phyloP scores from a whole-genome alignment of 1,140 invertebrate genomes.

The Drosophila tristis region DNA sequence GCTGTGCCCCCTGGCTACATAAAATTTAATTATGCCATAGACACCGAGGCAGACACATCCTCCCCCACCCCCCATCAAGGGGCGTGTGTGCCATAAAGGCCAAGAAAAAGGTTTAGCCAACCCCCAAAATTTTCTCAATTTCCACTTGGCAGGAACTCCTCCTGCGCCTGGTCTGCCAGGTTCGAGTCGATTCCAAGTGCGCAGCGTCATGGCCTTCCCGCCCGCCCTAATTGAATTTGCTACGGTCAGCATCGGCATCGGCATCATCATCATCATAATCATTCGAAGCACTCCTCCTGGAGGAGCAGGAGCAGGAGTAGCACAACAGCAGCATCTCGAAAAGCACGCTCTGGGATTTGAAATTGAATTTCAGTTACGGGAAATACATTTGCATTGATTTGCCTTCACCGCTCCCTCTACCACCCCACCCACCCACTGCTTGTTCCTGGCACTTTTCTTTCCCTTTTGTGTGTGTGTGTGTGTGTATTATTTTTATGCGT shows the following conservation, averaged over 20 bases:
- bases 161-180: no score
- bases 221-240: constrained; percentile 79
- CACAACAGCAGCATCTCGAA: no score
- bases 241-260: constrained; percentile 69
- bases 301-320: neutral
- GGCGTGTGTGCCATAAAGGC: constrained; percentile 55
- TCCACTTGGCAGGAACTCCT: neutral
- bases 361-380: constrained; percentile 78
- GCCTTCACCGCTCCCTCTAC: constrained; percentile 25
- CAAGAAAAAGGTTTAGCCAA: constrained; percentile 70
- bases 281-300: neutral
- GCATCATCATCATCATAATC: constrained; percentile 51
- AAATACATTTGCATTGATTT: constrained; percentile 83
- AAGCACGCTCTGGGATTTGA: constrained; percentile 54
- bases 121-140: constrained; percentile 12
- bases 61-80: constrained; percentile 23
- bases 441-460: neutral
- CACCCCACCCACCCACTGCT: no score
- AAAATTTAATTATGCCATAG: constrained; percentile 79
- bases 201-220: constrained; percentile 32
- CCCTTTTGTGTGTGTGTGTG: neutral
- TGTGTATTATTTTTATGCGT: constrained; percentile 70
- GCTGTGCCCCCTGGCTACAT: constrained; percentile 49
- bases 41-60: constrained; percentile 43
- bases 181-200: constrained; percentile 37